Evolutionary conservation across 2,113 vertebrate genomes (phyloP).

Genomic region (Boulengeromyrus knoepffleri): DNA sequence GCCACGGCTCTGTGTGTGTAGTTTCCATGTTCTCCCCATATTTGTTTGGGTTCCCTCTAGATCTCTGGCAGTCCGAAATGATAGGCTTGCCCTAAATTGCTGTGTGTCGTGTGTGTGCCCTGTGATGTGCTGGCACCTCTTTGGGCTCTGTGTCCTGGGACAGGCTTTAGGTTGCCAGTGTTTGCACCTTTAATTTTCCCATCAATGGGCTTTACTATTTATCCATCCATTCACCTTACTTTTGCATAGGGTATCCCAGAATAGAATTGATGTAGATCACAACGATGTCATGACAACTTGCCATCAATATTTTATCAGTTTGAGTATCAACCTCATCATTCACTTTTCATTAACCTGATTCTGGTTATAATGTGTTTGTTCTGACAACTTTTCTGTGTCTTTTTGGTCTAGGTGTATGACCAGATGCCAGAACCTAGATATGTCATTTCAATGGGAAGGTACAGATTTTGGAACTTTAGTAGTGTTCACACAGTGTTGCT

Average conservation of each 20-base stretch:
- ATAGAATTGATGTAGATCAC: not conserved
- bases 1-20: not conserved
- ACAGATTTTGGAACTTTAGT: conserved; percentile 9
- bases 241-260: not conserved
- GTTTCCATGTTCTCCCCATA: not conserved
- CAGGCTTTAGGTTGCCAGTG: not conserved
- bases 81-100: not conserved
- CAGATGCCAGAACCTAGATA: conserved; percentile 97
- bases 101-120: not conserved
- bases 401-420: conserved; percentile 78
- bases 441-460: conserved; percentile 98
- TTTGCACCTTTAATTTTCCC: not conserved
- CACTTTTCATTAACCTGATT: not conserved
- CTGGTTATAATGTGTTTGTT: not conserved
- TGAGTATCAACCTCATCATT: not conserved
- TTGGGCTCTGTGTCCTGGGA: not conserved
- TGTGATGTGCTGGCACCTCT: not conserved
- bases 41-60: not conserved
- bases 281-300: not conserved
- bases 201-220: not conserved
- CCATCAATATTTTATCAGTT: not conserved
- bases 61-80: not conserved
- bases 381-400: not conserved
- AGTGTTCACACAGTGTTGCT: not conserved
- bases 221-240: not conserved